A percentile compares a stretch with the other conserved stretches of the same genome.
Conservation (phyloP, 2,113 vertebrate genomes). For the Psettodes erumei region DNA sequence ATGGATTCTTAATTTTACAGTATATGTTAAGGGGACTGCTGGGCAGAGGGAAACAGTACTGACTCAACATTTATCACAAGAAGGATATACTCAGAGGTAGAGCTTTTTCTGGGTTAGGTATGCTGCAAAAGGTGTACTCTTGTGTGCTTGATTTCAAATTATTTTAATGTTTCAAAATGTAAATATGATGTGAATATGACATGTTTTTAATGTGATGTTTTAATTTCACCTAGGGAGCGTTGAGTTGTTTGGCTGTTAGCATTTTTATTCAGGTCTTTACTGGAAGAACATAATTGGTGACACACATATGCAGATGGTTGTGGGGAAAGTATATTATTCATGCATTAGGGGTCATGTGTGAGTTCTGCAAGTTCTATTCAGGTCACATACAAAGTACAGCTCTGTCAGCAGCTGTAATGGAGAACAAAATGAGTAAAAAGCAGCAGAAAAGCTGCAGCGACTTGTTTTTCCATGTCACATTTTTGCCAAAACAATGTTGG, state of each 20-base stretch:
- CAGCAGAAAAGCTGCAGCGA: background rate
- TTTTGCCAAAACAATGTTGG: background rate
- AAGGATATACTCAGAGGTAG: background rate
- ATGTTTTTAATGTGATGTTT: background rate
- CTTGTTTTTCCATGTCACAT: background rate
- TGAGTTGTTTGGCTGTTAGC: constrained; percentile 20
- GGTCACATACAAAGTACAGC: constrained; percentile 33
- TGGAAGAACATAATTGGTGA: constrained; percentile 26
- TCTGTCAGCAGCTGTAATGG: constrained; percentile 5
- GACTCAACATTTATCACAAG: constrained; percentile 4
- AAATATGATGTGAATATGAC: background rate
- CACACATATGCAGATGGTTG: constrained; percentile 17
- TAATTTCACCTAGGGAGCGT: constrained; percentile 15
- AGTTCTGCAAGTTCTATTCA: constrained; percentile 24
- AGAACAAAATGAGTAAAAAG: background rate
- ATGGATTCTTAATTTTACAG: constrained; percentile 37
- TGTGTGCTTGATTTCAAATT: background rate
- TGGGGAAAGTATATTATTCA: constrained; percentile 56
- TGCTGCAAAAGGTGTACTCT: background rate
- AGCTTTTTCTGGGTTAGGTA: background rate
- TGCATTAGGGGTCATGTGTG: constrained; percentile 11
- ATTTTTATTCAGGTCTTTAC: constrained; percentile 41
- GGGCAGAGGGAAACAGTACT: background rate
- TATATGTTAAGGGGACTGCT: background rate
- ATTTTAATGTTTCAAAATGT: background rate